Base-by-base conservation (phyloP, 1,140 invertebrate species). In the Drosophila ambigua region DNA sequence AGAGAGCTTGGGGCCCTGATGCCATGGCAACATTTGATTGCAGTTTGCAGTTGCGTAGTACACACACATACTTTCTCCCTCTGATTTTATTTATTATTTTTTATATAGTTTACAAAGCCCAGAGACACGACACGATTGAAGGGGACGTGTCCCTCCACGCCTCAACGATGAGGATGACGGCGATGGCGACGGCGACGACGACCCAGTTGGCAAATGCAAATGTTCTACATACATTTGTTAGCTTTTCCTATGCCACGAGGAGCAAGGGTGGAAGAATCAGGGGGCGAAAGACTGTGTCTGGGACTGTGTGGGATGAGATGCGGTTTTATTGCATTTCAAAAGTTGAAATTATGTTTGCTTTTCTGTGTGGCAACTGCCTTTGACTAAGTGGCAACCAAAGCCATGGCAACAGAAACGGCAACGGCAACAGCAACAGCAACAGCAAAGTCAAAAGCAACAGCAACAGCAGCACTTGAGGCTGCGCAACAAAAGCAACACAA, bases 341-440 rank as follows among this genome's bases (percentile, higher is more conserved):
- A 78, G 79, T 78, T 73, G 69, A 82, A 83, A 83, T 82, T 83
- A 79, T 83, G 65, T 83, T 84, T 82, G 79, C 79, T 69, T 78
- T 39, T 81, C 57, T 77, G 78, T 71, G 79, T 49, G 52, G 58
- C 64, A 68, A 50, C 54, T 57, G 72, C 67, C 72, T 79, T 75
- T 79, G 71, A 69, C 72, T 54, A 83, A 75, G 79, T 83, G 74
- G 58, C 60, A 82, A 62, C 55, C 49, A 48, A 44, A 73, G 63
- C 69, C 50, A 49, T 16, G 53, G 77, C 44, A 79, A 58, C 62
- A 58, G 35, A 54, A 62, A 48, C 52, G 69, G 55, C 59, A 71
- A 44, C 54, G 46, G 55, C 55, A 72, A 54, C 16, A 55, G 60
- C 51, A 35, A 72, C 76, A 73, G 66, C 60, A 1, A 20, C 20